A percentile compares a stretch with the other conserved stretches of the same genome.
These are phyloP conservation scores for Cladorhizidae sp. DNA, from an alignment of 37 sponge, comb jelly and placozoan species.

Conservation along the genomic window DNA sequence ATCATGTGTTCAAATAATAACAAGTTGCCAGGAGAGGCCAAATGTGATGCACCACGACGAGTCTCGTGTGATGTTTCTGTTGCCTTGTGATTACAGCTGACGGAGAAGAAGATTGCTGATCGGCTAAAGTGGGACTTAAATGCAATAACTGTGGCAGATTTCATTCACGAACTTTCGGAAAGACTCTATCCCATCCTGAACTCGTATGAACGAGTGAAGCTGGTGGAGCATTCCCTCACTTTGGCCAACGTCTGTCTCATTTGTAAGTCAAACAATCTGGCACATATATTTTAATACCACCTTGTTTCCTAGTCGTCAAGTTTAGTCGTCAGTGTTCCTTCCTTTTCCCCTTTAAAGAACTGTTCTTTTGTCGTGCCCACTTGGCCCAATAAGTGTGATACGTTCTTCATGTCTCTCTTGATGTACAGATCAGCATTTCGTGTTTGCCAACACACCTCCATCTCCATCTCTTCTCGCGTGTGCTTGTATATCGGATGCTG, in stretches of 20 bases:
- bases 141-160: conserved; percentile 45
- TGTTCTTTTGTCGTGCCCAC: no score
- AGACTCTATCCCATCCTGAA: conserved; percentile 14
- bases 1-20: no score
- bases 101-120: conserved; percentile 46
- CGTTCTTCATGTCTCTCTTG: no score
- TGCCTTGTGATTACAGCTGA: conserved; percentile 18
- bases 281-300: no score
- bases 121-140: conserved; percentile 57
- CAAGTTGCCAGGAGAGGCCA: no score
- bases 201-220: neutral
- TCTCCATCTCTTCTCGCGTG: conserved; percentile 38
- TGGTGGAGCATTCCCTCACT: conserved; percentile 38
- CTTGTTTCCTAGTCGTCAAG: no score
- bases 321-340: neutral
- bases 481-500: conserved; percentile 55
- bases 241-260: conserved; percentile 52
- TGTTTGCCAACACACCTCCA: conserved; percentile 33
- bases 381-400: no score
- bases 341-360: no score
- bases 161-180: conserved; percentile 51
- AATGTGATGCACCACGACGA: no score
- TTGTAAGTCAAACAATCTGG: conserved; percentile 31
- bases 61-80: no score
- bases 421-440: neutral